Evolutionary conservation across 2,797 vertebrate genomes (phyloP), one percentile per base, ranked within the genome.

Genomic region (Moxostoma hubbsi): DNA sequence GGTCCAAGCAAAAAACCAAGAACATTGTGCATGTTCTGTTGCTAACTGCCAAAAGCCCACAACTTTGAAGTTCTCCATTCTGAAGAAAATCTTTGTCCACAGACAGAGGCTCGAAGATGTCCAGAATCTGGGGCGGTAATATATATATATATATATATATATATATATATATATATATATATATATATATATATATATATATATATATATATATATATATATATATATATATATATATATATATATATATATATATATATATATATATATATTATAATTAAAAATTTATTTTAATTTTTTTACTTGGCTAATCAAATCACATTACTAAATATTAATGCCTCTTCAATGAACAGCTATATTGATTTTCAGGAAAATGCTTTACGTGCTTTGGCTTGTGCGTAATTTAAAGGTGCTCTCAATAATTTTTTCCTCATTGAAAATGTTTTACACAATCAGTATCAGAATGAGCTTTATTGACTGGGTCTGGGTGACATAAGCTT

Each of bases 81-180:
- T 71, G 6, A 68, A 65, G 61, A 3, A 13, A 15, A 13, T 77
- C 46, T 62, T 78, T 68, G 7, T 81, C 9, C 43, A 57, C 79
- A 85, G 81, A 83, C 72, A 58, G 82, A 85, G 9, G 76, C 76
- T 68, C 81, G 82, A 76, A 79, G 73, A 77, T 70, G 63, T 58
- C 73, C 63, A 50, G 76, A 80, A 18, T 59, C 64, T 80, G 72
- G 73, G 43, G 63, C 7, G 59, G 76, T 85, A 70, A 58, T 76
- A 69, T 12, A n/a, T 66, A 43, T 73, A 51, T 51, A 9, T 74
- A 18, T 18, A 18, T 18, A 18, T 18, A 18, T 18, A 24, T 24
- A 24, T 24, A 24, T 24, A 24, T 24, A 24, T 24, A 58, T 76
- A 69, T 12, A n/a, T 66, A 43, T 73, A 51, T 51, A 9, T 74